These are phyloP conservation scores for Lepus europaeus DNA, from an alignment of 2,113 vertebrate genomes.

Conservation along the genomic window DNA sequence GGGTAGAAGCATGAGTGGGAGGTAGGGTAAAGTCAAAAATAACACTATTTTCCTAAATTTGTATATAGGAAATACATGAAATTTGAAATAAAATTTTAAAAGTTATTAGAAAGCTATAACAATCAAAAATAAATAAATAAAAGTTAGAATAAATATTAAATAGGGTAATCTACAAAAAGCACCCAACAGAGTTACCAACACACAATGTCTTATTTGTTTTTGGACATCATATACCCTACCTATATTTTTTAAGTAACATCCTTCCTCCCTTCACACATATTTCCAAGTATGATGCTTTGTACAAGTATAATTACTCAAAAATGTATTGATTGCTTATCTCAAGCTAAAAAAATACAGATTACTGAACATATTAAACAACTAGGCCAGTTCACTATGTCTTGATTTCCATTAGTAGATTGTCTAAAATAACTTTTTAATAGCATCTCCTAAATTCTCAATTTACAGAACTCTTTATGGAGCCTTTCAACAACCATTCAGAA, in stretches of 20 bases:
- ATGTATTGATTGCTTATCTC: constrained; percentile 36
- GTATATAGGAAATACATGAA: no score
- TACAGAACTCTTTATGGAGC: constrained; percentile 36
- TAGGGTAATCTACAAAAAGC: constrained; percentile 6
- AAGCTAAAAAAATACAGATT: background rate
- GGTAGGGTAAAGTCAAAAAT: no score
- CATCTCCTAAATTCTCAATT: constrained; percentile 57
- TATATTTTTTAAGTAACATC: constrained; percentile 56
- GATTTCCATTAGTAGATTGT: constrained; percentile 45
- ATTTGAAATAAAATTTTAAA: no score
- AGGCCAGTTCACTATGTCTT: constrained; percentile 34
- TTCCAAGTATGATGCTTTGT: constrained; percentile 12
- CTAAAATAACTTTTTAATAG: constrained; percentile 42
- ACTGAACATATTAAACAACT: constrained; percentile 39
- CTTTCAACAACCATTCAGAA: background rate
- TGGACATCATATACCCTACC: constrained; percentile 21
- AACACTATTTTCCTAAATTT: no score
- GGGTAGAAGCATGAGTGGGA: no score
- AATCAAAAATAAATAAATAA: no score
- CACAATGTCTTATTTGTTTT: background rate
- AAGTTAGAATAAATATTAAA: background rate
- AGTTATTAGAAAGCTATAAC: no score
- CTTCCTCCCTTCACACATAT: background rate
- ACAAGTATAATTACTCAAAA: background rate
- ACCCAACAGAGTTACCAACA: constrained; percentile 13